Evolutionary conservation across 2,797 vertebrate species (phyloP).

Genomic region (Benthosema pterotum): DNA sequence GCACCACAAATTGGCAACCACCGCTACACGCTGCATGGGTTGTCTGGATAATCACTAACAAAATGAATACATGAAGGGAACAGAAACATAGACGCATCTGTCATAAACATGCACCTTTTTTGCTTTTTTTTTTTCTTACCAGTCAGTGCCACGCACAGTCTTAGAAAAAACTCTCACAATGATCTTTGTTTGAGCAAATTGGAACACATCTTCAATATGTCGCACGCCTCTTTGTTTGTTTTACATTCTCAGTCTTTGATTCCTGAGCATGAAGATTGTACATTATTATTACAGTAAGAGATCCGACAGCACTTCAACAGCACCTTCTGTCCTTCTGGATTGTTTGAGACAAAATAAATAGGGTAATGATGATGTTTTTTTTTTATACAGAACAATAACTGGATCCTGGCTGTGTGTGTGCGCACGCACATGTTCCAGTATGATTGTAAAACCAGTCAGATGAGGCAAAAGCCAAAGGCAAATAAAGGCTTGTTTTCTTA

Average conservation of each 20-base stretch:
- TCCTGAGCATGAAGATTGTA: conserved; percentile 71
- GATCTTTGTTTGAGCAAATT: conserved; percentile 41
- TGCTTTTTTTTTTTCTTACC: conserved; percentile 35
- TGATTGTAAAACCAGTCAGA: too few relatives aligned
- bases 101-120: conserved; percentile 58
- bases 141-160: conserved; percentile 40
- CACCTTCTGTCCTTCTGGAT: conserved; percentile 42
- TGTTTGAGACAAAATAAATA: conserved; percentile 32
- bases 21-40: background rate
- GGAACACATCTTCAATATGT: conserved; percentile 46
- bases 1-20: too few relatives aligned
- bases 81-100: conserved; percentile 51
- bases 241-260: conserved; percentile 71
- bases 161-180: conserved; percentile 45
- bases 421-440: background rate
- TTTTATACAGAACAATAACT: conserved; percentile 20
- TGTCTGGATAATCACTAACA: conserved; percentile 34
- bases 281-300: conserved; percentile 46
- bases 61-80: conserved; percentile 50
- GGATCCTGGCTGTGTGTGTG: conserved; percentile 25
- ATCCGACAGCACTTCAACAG: conserved; percentile 41
- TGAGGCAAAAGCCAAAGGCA: too few relatives aligned
- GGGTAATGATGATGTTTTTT: conserved; percentile 19
- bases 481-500: too few relatives aligned
- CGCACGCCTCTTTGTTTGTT: conserved; percentile 25